phyloP scores from a whole-genome alignment of 2,888 invertebrate genomes.

The Drosophila pseudotalamancana region DNA sequence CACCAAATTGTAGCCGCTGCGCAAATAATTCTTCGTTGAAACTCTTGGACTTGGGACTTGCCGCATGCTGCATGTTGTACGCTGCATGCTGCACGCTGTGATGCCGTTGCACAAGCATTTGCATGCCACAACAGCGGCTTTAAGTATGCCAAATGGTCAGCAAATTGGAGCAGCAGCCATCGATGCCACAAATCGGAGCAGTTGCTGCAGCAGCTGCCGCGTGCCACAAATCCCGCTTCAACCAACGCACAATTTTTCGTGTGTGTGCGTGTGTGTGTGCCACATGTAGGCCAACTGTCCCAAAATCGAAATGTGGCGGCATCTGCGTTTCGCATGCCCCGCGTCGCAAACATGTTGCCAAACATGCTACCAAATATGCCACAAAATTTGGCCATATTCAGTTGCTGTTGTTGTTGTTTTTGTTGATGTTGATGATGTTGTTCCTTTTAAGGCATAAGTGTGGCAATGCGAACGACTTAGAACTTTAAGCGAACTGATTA shows the following conservation, averaged over 20 bases:
- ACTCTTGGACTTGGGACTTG: slow-evolving; percentile 18
- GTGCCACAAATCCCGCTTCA: slow-evolving; percentile 19
- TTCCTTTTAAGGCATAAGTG: slow-evolving; percentile 29
- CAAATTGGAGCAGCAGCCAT: slow-evolving; percentile 59
- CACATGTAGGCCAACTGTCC: slow-evolving; percentile 62
- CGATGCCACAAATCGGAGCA: slow-evolving; percentile 28
- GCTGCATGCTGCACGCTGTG: slow-evolving; percentile 17
- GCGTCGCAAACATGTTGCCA: slow-evolving; percentile 4
- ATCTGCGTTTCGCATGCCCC: slow-evolving; percentile 35
- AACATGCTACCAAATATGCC: slow-evolving; percentile 1
- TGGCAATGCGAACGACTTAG: not conserved
- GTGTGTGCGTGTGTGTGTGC: slow-evolving; percentile 65
- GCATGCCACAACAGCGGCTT: slow-evolving; percentile 57
- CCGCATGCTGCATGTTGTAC: slow-evolving; percentile 15
- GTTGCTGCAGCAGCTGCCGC: slow-evolving; percentile 17
- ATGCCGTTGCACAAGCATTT: slow-evolving; percentile 66
- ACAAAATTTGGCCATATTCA: slow-evolving; percentile 2
- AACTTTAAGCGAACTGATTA: slow-evolving; percentile 7
- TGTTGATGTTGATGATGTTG: not conserved
- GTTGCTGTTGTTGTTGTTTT: not conserved
- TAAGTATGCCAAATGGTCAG: slow-evolving; percentile 76
- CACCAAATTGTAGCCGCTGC: slow-evolving; percentile 52
- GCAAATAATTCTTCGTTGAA: slow-evolving; percentile 42
- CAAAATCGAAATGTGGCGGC: slow-evolving; percentile 36
- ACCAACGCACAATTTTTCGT: slow-evolving; percentile 58